Evolutionary conservation across 2,888 invertebrate genomes (phyloP), one percentile per base, ranked within the genome.

Genomic region (Dynastes hyllus): DNA sequence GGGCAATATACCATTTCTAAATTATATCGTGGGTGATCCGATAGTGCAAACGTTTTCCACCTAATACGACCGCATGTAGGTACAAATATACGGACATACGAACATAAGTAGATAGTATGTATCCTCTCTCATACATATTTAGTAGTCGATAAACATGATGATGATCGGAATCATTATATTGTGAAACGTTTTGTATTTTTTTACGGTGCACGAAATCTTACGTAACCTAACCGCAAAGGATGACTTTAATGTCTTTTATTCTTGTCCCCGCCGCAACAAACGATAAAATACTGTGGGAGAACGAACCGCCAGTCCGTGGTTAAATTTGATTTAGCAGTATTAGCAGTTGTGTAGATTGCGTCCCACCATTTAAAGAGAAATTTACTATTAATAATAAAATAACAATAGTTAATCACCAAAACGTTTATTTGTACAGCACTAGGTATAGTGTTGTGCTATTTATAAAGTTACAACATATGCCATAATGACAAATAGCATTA

Each of bases 111-210:
- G 29, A 63, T 29, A 29, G 32, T 29, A 29, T 2, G 11, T 29
- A 29, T 13, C 29, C 1, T n/a, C 32, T 50, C 51, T 69, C 69
- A 69, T 69, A 51, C 69, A 69, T 69, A 69, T 69, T 69, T 69
- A 69, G 51, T 69, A 69, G 69, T 29, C 69, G 69, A 69, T 69
- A 69, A 69, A 69, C 50, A 27, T 22, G 51, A 22, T 29, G 40
- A n/a, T 27, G 50, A 50, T 69, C 27, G 51, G 8, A 45, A 45
- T 45, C 45, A 8, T 45, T 45, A 45, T 45, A 45, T 69, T 69
- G 51, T 51, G 69, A 69, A 69, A 69, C 50, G 50, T 51, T 51
- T 69, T 51, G 29, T 13, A 63, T 63, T 63, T 32, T 63, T 63
- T 32, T 63, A 40, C 22, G 69, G 69, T 51, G 69, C 50, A 51